Evolutionary conservation across 2,113 vertebrate species (phyloP).

Genomic region (Gavialis gangeticus): DNA sequence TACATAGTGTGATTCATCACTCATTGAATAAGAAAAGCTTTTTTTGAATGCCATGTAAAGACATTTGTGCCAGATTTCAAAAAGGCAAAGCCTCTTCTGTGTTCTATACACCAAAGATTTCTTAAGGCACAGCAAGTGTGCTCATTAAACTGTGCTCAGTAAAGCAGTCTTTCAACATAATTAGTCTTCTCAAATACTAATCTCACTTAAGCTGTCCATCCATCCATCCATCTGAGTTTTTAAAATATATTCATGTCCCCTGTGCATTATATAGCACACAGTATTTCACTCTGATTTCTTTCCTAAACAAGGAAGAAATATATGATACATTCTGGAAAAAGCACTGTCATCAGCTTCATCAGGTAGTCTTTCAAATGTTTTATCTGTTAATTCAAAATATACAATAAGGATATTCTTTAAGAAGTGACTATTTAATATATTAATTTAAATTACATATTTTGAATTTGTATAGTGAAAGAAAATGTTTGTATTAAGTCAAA

Average conservation of each 20-base stretch:
- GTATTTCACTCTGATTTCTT: constrained; percentile 16
- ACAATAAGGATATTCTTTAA: background rate
- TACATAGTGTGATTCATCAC: constrained; percentile 5
- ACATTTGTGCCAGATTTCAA: background rate
- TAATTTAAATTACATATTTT: background rate
- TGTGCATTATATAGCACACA: background rate
- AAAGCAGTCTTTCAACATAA: constrained; percentile 36
- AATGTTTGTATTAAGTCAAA: background rate
- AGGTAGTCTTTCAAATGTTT: background rate
- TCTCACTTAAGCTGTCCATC: background rate
- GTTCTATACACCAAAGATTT: constrained; percentile 11
- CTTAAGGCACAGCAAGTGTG: constrained; percentile 3
- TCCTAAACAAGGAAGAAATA: background rate
- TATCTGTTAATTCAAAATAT: background rate
- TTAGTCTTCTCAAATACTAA: constrained; percentile 39
- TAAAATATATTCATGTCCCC: constrained; percentile 10
- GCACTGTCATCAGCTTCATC: background rate
- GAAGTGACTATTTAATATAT: background rate
- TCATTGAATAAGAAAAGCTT: constrained; percentile 7
- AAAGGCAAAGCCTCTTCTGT: background rate
- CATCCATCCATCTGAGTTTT: background rate
- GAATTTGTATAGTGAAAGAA: background rate
- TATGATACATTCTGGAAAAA: background rate
- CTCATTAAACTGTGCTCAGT: background rate
- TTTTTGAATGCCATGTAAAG: background rate